Conservation (phyloP, 2,797 vertebrate species). For the Notolepis coatsorum region DNA sequence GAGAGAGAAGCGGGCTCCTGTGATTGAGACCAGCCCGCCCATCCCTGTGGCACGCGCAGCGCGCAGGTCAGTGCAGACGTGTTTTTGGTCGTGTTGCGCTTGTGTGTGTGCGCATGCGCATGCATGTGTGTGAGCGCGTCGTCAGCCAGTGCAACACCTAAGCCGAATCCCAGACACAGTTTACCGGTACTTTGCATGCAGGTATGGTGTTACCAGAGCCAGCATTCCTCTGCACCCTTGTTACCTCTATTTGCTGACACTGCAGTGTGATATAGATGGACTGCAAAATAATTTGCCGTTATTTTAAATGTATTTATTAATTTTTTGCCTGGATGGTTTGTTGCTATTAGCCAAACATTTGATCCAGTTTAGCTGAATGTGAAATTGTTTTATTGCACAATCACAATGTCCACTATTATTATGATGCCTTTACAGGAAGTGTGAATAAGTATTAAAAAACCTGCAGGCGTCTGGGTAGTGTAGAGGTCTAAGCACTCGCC, state of each 20-base stretch:
- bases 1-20: constrained; percentile 81
- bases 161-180: constrained; percentile 52
- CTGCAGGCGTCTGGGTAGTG: no score
- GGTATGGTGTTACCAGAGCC: constrained; percentile 47
- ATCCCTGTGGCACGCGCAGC: constrained; percentile 81
- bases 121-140: neutral
- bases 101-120: constrained; percentile 32
- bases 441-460: no score
- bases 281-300: no score
- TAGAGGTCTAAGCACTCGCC: no score
- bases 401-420: constrained; percentile 3
- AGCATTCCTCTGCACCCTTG: constrained; percentile 32
- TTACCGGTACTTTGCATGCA: constrained; percentile 60
- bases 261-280: constrained; percentile 2
- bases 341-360: constrained; percentile 7
- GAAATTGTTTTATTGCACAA: neutral
- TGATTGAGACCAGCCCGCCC: constrained; percentile 81
- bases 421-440: no score
- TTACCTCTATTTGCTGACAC: constrained; percentile 21
- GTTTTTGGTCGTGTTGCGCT: neutral
- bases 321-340: constrained; percentile 22
- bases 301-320: neutral
- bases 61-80: constrained; percentile 80
- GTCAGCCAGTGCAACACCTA: constrained; percentile 38
- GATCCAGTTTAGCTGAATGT: neutral